phyloP scores from a whole-genome alignment of 2,113 vertebrate genomes.

The Tachysurus fulvidraco region DNA sequence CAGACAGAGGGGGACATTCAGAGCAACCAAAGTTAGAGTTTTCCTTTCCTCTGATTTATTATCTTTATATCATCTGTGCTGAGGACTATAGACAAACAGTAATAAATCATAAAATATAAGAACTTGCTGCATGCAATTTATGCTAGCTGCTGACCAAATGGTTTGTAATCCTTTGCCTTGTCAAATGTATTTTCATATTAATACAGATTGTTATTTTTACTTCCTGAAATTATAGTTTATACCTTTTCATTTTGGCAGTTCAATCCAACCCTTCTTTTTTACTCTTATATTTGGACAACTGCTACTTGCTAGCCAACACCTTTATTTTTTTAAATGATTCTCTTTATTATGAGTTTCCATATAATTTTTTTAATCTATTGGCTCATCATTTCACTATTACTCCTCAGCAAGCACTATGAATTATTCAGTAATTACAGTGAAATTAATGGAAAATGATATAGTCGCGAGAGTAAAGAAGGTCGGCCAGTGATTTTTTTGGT shows the following conservation, averaged over 20 bases:
- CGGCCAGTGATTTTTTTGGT: neutral
- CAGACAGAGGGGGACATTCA: neutral
- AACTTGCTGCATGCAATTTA: neutral
- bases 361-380: slow-evolving; percentile 1
- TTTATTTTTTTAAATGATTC: slow-evolving; percentile 22
- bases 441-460: neutral
- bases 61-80: neutral
- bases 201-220: slow-evolving; percentile 35
- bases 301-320: slow-evolving; percentile 9
- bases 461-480: neutral
- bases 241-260: slow-evolving; percentile 19
- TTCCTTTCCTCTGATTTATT: neutral
- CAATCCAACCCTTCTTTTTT: slow-evolving; percentile 10
- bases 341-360: neutral
- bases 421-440: neutral
- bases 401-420: neutral
- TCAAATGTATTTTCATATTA: slow-evolving; percentile 37
- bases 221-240: slow-evolving; percentile 26
- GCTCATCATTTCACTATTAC: neutral
- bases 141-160: slow-evolving; percentile 16
- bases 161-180: neutral
- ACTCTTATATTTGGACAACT: slow-evolving; percentile 2
- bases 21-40: neutral
- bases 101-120: slow-evolving; percentile 11
- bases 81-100: slow-evolving; percentile 7